phyloP scores from a whole-genome alignment of 2,113 vertebrate species.

The Theristicus caerulescens region DNA sequence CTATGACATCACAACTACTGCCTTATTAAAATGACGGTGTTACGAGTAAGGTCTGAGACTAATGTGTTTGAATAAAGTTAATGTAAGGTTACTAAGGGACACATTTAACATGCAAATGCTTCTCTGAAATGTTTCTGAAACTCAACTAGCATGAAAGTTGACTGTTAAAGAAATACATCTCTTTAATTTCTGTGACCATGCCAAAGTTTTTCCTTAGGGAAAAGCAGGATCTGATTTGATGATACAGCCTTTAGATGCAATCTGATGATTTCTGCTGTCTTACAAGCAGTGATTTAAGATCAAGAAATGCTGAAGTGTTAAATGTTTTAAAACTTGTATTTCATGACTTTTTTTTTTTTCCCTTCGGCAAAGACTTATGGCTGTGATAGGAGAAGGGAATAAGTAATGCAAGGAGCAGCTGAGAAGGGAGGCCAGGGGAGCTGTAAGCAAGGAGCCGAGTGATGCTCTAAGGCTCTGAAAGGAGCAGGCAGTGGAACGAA shows the following conservation, averaged over 20 bases:
- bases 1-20: background rate
- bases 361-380: background rate
- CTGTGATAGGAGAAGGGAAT: background rate
- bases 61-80: background rate
- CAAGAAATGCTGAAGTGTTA: background rate
- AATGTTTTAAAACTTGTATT: background rate
- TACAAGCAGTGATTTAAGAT: background rate
- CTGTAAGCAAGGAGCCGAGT: background rate
- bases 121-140: background rate
- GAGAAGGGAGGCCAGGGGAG: background rate
- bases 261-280: background rate
- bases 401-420: background rate
- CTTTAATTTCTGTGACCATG: background rate
- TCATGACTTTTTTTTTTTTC: background rate
- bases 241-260: background rate
- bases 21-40: background rate
- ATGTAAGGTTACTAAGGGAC: background rate
- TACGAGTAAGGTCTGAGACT: background rate
- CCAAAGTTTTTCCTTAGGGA: constrained; percentile 8
- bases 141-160: background rate
- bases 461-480: background rate
- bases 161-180: background rate
- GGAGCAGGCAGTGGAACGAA: background rate
- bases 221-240: background rate
- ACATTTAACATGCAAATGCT: background rate